Evolutionary conservation across 2,797 vertebrate genomes (phyloP).

Genomic region (Siniperca obscura): DNA sequence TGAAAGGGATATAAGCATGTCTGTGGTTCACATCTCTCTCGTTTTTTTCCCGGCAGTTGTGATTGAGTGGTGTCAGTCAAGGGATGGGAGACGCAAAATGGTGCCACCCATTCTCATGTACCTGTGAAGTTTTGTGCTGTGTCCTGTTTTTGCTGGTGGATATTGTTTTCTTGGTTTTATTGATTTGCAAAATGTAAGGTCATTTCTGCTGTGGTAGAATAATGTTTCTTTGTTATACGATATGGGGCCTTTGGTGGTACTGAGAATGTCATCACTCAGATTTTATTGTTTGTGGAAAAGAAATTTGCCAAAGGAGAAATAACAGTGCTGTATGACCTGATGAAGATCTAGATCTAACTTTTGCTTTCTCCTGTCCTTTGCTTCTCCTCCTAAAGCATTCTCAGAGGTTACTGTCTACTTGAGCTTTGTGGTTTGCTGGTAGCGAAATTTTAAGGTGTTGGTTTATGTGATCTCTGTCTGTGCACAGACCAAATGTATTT

Average conservation of each 20-base stretch:
- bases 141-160: slow-evolving; percentile 49
- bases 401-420: slow-evolving; percentile 66
- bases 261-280: slow-evolving; percentile 42
- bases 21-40: slow-evolving; percentile 50
- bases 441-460: slow-evolving; percentile 53
- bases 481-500: slow-evolving; percentile 52
- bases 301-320: slow-evolving; percentile 10
- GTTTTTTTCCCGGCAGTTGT: slow-evolving; percentile 47
- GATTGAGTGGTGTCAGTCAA: slow-evolving; percentile 55
- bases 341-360: slow-evolving; percentile 46
- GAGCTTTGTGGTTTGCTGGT: slow-evolving; percentile 70
- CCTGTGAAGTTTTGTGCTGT: slow-evolving; percentile 29
- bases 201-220: slow-evolving; percentile 28
- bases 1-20: slow-evolving; percentile 70
- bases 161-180: slow-evolving; percentile 43
- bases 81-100: slow-evolving; percentile 68
- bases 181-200: slow-evolving; percentile 38
- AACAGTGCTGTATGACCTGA: slow-evolving; percentile 21
- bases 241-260: slow-evolving; percentile 35
- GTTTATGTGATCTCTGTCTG: slow-evolving; percentile 64
- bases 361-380: slow-evolving; percentile 60
- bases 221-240: slow-evolving; percentile 20
- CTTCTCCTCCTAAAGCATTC: slow-evolving; percentile 48
- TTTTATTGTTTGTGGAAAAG: slow-evolving; percentile 39
- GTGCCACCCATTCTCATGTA: slow-evolving; percentile 65